Evolutionary conservation across 1,140 invertebrate species (phyloP), one percentile per base, ranked within the genome.

Genomic region (Hyposmocoma kahamanoa): DNA sequence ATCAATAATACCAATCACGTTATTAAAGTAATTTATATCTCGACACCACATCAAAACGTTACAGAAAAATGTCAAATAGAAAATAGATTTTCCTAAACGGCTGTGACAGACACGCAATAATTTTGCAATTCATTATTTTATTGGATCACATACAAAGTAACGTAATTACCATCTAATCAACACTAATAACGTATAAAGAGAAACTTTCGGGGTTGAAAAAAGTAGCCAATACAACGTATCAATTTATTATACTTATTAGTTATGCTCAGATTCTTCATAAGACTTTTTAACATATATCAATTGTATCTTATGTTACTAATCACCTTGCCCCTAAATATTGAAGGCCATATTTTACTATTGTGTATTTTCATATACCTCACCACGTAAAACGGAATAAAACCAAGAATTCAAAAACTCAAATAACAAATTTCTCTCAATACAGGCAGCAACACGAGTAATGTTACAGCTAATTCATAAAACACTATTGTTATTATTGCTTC

Each of bases 261-360:
- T 61, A 67, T 60, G 51, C 53, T 43, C 20, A 21, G 20, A 9
- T 61, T 63, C 57, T 50, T 72, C 66, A 72, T 72, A 72, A 69
- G 69, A 69, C 59, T 50, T 69, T n/a, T 60, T 62, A 55, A 53
- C 57, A 58, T 42, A 60, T 47, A 51, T 48, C 28, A 48, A 44
- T 53, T 58, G 57, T 62, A 62, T 59, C 59, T 61, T 67, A 67
- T 56, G 50, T 67, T 47, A 65, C 64, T 65, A 64, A 59, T 53
- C 56, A 60, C 46, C 18, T 57, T 55, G n/a, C 54, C 22, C 32
- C 42, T 43, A 54, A 51, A 41, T 47, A 59, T 60, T 59, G 46
- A 55, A 71, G 64, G 64, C 62, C 64, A 67, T 65, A 54, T 59
- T 46, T 26, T 58, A 54, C 56, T 62, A 47, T 68, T 59, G 56